Conservation (phyloP, 2,888 invertebrate genomes). For the Pandemis heparana region DNA sequence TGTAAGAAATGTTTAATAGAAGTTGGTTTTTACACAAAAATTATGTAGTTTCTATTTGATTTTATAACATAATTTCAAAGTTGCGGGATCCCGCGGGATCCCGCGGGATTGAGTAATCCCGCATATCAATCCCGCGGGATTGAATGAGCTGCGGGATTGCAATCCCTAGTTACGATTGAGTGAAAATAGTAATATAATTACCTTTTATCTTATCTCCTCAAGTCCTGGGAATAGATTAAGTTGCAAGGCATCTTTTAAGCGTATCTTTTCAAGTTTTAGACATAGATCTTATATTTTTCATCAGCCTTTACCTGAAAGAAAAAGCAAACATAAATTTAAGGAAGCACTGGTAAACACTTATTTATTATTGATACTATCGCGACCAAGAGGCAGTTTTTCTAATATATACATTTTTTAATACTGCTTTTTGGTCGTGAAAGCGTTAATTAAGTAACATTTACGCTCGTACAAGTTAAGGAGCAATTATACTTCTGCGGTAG, state of each 20-base stretch:
- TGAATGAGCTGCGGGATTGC: too few relatives aligned
- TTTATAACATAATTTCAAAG: too few relatives aligned
- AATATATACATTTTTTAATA: too few relatives aligned
- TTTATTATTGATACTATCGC: not conserved
- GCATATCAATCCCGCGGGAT: too few relatives aligned
- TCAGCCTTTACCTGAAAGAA: conserved; percentile 22
- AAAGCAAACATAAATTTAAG: not conserved
- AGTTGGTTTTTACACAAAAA: too few relatives aligned
- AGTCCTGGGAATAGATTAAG: not conserved
- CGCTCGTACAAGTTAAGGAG: too few relatives aligned
- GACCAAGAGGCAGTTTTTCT: not conserved
- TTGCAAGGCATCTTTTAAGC: not conserved
- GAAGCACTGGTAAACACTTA: not conserved
- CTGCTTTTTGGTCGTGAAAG: not conserved
- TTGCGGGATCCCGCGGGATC: too few relatives aligned
- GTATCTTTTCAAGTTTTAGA: not conserved
- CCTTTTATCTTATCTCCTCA: not conserved
- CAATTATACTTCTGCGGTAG: too few relatives aligned
- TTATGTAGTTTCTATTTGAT: too few relatives aligned
- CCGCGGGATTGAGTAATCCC: too few relatives aligned
- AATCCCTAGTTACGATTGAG: too few relatives aligned
- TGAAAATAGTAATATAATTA: not conserved
- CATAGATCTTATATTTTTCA: not conserved
- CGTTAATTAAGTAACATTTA: not conserved
- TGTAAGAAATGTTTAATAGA: too few relatives aligned